Evolutionary conservation across 2,888 invertebrate species (phyloP).

Genomic region (Spodoptera exigua): DNA sequence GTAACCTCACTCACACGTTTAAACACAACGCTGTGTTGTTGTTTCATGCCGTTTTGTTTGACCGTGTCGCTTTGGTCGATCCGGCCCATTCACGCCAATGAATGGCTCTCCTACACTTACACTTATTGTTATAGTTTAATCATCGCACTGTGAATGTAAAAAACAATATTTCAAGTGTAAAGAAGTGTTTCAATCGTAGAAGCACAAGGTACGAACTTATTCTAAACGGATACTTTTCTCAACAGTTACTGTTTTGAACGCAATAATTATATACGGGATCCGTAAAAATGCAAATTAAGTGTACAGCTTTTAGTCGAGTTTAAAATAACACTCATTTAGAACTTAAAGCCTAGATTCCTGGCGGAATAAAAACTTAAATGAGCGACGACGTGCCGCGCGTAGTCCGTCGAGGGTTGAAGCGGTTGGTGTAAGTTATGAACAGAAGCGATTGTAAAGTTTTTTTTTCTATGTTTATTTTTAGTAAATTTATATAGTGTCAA

Average conservation of each 20-base stretch:
- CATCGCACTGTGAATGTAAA: too few species aligned
- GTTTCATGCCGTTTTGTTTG: too few species aligned
- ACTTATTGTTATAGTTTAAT: too few species aligned
- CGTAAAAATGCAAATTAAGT: constrained; percentile 64
- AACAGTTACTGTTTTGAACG: constrained; percentile 40
- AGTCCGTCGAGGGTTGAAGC: constrained; percentile 45
- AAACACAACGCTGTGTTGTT: too few species aligned
- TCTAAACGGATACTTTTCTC: constrained; percentile 33
- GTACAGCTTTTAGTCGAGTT: constrained; percentile 60
- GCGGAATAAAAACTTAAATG: constrained; percentile 75
- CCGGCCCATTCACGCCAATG: too few species aligned
- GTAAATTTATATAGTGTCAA: too few species aligned
- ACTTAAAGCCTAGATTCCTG: constrained; percentile 70
- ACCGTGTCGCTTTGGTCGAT: too few species aligned
- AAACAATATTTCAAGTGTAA: too few species aligned
- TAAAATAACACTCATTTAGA: constrained; percentile 73
- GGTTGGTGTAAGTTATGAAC: constrained; percentile 27
- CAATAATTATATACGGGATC: constrained; percentile 56
- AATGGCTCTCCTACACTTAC: too few species aligned
- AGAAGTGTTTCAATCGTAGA: constrained; percentile 2
- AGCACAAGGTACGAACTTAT: constrained; percentile 19
- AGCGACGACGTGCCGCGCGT: constrained; percentile 71
- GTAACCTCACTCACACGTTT: too few species aligned
- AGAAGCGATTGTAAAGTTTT: too few species aligned
- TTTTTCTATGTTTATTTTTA: too few species aligned